Base-by-base conservation (phyloP, 2,113 vertebrate species). In the Archocentrus centrarchus region DNA sequence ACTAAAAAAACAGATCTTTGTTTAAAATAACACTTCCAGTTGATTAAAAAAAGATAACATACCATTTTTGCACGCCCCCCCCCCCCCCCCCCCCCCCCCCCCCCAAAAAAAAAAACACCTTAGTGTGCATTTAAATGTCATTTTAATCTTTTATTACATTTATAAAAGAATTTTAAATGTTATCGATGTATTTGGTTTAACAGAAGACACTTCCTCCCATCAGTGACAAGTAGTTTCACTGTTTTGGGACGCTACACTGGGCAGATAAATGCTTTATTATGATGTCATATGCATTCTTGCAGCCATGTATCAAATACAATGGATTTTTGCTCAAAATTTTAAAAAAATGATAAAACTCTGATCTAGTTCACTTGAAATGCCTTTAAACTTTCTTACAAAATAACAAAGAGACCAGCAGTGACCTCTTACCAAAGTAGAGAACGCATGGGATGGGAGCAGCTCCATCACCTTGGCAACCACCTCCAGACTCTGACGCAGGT, bases 401-500 rank as follows among this genome's bases (percentile, higher is more conserved):
- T 30, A 39, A 37, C 11, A 80, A 44, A 2, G 11, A 58, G 35
- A 70, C 6, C 4, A 64, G 77, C 24, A 59, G 6, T 13, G 1
- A 87, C 62, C 18, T 87, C 95, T 97, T 96, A 99, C 98, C 82
- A 99, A 94, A 1, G 97, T 98, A 75, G 98, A 97, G 91, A 99
- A 99, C 63, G 98, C 97, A 75, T 99, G 97, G 14, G 97, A 99
- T 78, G 98, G 98, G 80, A 99, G 96, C 59, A 99, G 97, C 93
- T 99, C 98, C 98, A 99, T 99, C 94, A 99, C 98, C 96, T 97
- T 99, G 94, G 98, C 97, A 93, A 99, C 98, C 20, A 99, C 98
- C 90, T 99, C 98, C 94, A 99, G 93, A 95, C 98, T 99, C 96
- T 99, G 98, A 93, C 98, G 97, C 92, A 99, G 95, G 96, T 99